Conservation (phyloP, 1,140 invertebrate species). For the Cyrtorhinus lividipennis region DNA sequence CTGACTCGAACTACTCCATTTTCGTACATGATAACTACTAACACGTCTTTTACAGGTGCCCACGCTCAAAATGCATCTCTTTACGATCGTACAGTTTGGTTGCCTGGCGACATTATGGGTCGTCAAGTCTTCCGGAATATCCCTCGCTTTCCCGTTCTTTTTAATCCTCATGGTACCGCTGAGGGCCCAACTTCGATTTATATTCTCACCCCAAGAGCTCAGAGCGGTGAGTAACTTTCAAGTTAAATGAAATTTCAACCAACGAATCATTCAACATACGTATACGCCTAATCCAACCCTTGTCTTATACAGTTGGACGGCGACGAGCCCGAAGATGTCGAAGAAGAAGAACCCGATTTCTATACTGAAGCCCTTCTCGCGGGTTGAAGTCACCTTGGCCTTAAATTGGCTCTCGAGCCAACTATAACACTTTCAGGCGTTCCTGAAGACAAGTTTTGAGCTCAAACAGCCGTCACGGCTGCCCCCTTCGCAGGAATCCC, state of each 20-base stretch:
- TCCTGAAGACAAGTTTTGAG: too few relatives aligned
- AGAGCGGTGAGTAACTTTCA: slow-evolving; percentile 50
- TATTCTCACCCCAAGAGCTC: slow-evolving; percentile 68
- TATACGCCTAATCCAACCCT: too few relatives aligned
- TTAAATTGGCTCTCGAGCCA: too few relatives aligned
- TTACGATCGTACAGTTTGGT: slow-evolving; percentile 66
- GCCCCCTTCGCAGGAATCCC: too few relatives aligned
- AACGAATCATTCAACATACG: background rate
- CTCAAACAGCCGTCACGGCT: too few relatives aligned
- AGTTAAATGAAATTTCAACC: background rate
- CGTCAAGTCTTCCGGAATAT: slow-evolving; percentile 74
- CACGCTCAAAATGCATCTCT: slow-evolving; percentile 84
- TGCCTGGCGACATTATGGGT: slow-evolving; percentile 66
- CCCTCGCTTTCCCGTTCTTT: slow-evolving; percentile 82
- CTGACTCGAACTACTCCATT: background rate
- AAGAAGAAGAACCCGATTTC: slow-evolving; percentile 84
- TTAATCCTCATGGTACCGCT: slow-evolving; percentile 81
- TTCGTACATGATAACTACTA: too few relatives aligned
- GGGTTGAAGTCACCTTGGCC: too few relatives aligned
- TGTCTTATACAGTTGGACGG: slow-evolving; percentile 67
- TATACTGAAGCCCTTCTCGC: slow-evolving; percentile 72
- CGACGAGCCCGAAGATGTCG: slow-evolving; percentile 44
- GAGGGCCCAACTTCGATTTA: slow-evolving; percentile 49
- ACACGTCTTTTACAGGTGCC: slow-evolving; percentile 56
- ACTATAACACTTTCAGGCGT: too few relatives aligned